Percentiles rank a stretch among this genome's conserved stretches.
phyloP scores from a whole-genome alignment of 1,140 invertebrate genomes.

The Brachionus sp. region DNA sequence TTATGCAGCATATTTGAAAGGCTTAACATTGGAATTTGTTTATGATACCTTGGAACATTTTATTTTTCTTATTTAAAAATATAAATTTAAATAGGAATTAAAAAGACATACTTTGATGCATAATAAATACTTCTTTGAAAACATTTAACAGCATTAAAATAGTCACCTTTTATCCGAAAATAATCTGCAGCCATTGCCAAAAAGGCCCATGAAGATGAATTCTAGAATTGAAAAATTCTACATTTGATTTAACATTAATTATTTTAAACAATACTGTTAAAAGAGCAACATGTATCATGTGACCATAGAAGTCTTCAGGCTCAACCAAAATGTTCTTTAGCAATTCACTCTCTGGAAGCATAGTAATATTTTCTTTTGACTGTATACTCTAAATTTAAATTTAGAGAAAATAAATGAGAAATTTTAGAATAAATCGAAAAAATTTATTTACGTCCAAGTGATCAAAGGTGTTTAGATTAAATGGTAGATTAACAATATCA shows the following conservation, averaged over 20 bases:
- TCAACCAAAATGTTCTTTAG: conserved; percentile 3
- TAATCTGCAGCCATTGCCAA: conserved; percentile 34
- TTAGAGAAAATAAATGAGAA: background rate
- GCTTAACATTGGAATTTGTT: background rate
- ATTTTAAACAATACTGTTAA: background rate
- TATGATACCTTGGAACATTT: background rate
- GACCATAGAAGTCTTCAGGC: conserved; percentile 30
- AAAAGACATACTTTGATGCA: background rate
- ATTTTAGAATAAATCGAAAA: background rate
- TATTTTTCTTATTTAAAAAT: background rate
- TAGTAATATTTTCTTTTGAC: conserved; percentile 44
- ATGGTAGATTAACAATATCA: conserved; percentile 11
- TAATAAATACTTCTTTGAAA: conserved; percentile 33
- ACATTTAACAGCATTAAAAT: conserved; percentile 31
- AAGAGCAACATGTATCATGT: conserved; percentile 19
- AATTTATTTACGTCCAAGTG: conserved; percentile 38
- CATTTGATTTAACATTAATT: background rate
- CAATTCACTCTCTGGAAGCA: conserved; percentile 17
- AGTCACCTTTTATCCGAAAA: conserved; percentile 40
- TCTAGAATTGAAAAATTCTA: background rate
- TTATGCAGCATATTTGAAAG: conserved; percentile 37
- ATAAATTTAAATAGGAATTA: background rate
- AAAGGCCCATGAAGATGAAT: conserved; percentile 37
- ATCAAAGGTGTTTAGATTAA: conserved; percentile 31
- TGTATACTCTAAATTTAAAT: conserved; percentile 27